Evolutionary conservation across 2,797 vertebrate genomes (phyloP).

Genomic region (Lerista edwardsae): DNA sequence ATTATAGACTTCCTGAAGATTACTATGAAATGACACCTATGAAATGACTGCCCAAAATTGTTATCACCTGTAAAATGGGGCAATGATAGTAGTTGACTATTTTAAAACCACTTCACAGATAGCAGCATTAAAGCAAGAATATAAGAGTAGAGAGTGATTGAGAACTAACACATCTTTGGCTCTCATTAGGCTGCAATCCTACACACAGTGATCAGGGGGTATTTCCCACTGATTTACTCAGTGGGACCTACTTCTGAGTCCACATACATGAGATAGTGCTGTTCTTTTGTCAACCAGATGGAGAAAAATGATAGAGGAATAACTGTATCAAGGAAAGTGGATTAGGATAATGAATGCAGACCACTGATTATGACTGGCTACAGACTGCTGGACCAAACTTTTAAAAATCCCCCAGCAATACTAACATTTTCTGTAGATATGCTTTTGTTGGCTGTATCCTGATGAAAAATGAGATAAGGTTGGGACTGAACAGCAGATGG

Average conservation of each 20-base stretch:
- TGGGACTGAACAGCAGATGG: slow-evolving; percentile 20
- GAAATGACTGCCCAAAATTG: slow-evolving; percentile 15
- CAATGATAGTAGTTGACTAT: not conserved
- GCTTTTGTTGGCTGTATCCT: slow-evolving; percentile 30
- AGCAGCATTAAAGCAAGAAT: not conserved
- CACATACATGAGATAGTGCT: no score
- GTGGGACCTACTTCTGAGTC: no score
- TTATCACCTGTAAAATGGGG: not conserved
- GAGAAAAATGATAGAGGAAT: not conserved
- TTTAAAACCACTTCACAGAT: not conserved
- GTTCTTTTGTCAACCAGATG: not conserved
- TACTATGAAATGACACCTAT: not conserved
- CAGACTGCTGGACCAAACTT: not conserved
- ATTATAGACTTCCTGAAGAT: not conserved
- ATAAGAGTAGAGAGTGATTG: not conserved
- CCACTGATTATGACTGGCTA: not conserved
- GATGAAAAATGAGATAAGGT: not conserved
- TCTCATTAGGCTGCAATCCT: not conserved
- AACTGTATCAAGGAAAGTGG: not conserved
- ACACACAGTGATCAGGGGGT: no score
- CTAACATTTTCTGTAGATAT: slow-evolving; percentile 14
- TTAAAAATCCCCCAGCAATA: slow-evolving; percentile 15
- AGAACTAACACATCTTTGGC: not conserved
- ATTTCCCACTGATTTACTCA: not conserved
- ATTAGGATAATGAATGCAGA: not conserved